Conservation (phyloP, 1,140 invertebrate genomes). For the Drosophila parvula region DNA sequence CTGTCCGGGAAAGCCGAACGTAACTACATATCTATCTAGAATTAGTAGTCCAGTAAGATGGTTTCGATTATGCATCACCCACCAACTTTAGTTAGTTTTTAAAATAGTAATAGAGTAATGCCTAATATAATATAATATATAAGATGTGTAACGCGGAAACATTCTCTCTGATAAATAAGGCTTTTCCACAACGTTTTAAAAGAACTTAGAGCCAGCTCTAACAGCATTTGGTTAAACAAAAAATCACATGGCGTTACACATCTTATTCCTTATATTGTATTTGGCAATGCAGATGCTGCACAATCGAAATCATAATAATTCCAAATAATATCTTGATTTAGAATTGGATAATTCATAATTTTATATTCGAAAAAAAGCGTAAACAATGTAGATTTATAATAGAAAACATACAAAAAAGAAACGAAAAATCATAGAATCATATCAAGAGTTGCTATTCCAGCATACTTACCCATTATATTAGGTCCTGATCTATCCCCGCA, state of each 20-base stretch:
- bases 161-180: too few species aligned
- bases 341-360: neutral
- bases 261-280: neutral
- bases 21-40: constrained; percentile 8
- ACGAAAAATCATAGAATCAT: neutral
- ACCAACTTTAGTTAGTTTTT: neutral
- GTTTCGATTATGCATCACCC: constrained; percentile 1
- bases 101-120: neutral
- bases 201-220: too few species aligned
- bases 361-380: neutral
- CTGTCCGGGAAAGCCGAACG: constrained; percentile 10
- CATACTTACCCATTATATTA: neutral
- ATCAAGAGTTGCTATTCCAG: neutral
- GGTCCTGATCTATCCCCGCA: neutral
- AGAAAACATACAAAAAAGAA: neutral
- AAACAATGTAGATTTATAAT: neutral
- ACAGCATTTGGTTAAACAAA: too few species aligned
- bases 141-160: neutral
- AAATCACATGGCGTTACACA: neutral
- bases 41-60: constrained; percentile 15
- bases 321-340: constrained; percentile 5
- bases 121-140: neutral
- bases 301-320: constrained; percentile 2
- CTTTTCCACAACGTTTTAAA: too few species aligned
- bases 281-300: neutral